Base-by-base conservation (phyloP, 2,797 vertebrate species). In the Sebastes matsubarae region DNA sequence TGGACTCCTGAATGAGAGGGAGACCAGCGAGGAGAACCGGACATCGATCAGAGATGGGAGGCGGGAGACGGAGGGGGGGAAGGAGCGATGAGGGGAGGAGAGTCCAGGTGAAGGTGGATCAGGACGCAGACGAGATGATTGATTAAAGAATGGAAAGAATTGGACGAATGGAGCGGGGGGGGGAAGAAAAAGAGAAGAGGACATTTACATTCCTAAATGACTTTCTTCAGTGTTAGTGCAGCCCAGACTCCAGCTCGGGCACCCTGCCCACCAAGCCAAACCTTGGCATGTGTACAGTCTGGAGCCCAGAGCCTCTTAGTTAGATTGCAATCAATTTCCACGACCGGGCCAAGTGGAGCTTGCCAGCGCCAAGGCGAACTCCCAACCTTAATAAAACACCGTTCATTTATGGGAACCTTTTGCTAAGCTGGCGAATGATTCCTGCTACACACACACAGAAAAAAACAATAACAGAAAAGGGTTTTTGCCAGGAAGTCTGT, bases 291-390 rank as follows among this genome's bases (percentile, higher is more conserved):
- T 6, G 79, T 61, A 70, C 90, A 68, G 82, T 85, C 92, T 86
- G 89, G 79, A 85, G 72, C 87, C 86, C 85, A 25, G 80, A 90
- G 79, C 89, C 91, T 91, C 83, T 94, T 91, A 91, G 92, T 87
- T 72, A 89, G 92, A 94, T 94, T 88, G 84, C 88, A 89, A 92
- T 93, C 92, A 90, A 89, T 91, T 93, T 90, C 88, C 82, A 79
- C 25, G 70, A 84, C 72, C 3, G 54, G 84, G 89, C 89, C 89
- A 91, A 92, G 84, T 73, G 83, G 70, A 76, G 82, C 70, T 60
- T 13, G 57, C 72, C 76, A 27, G 57, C 69, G 85, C 87, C 84
- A 82, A 82, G 70, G 76, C 65, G n/a, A 70, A 84, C 79, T 74
- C 82, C 75, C 80, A 81, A 80, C 89, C 80, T 85, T 71, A 67